These are phyloP conservation scores for Lomographa bimaculata DNA, from an alignment of 2,888 invertebrate genomes.

Conservation along the genomic window DNA sequence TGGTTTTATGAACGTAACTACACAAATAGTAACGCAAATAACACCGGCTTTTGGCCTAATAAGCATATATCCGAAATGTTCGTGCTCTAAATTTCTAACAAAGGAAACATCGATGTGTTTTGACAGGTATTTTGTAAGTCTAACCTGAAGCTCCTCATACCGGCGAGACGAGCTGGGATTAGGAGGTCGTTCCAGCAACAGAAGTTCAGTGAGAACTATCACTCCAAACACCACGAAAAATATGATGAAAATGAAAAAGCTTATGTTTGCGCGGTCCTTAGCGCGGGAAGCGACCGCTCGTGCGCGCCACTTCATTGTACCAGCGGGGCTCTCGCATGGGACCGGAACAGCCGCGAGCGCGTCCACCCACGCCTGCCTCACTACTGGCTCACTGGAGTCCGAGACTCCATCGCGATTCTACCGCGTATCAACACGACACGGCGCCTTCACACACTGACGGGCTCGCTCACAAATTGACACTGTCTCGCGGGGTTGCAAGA, in stretches of 20 bases:
- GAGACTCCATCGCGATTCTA: slow-evolving; percentile 43
- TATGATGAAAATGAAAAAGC: slow-evolving; percentile 95
- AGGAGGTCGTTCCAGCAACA: slow-evolving; percentile 82
- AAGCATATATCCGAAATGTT: too few relatives aligned
- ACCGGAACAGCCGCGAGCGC: slow-evolving; percentile 47
- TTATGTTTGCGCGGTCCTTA: slow-evolving; percentile 93
- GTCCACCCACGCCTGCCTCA: slow-evolving; percentile 54
- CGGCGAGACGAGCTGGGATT: slow-evolving; percentile 80
- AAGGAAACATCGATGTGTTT: slow-evolving; percentile 19
- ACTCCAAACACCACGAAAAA: slow-evolving; percentile 95
- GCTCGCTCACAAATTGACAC: slow-evolving; percentile 23
- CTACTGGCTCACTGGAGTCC: slow-evolving; percentile 55
- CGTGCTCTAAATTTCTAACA: slow-evolving; percentile 11
- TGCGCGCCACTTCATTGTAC: slow-evolving; percentile 76
- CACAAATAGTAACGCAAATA: too few relatives aligned
- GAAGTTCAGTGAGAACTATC: slow-evolving; percentile 93
- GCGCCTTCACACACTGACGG: slow-evolving; percentile 41
- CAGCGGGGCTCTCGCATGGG: slow-evolving; percentile 56
- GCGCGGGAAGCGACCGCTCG: slow-evolving; percentile 80
- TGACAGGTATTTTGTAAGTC: slow-evolving; percentile 26
- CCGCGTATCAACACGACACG: slow-evolving; percentile 54
- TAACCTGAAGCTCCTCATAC: slow-evolving; percentile 87
- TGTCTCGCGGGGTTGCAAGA: slow-evolving; percentile 30
- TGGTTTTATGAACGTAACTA: too few relatives aligned
- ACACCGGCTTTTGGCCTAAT: too few relatives aligned